phyloP scores from a whole-genome alignment of 2,888 invertebrate species.

The Caprella mutica region DNA sequence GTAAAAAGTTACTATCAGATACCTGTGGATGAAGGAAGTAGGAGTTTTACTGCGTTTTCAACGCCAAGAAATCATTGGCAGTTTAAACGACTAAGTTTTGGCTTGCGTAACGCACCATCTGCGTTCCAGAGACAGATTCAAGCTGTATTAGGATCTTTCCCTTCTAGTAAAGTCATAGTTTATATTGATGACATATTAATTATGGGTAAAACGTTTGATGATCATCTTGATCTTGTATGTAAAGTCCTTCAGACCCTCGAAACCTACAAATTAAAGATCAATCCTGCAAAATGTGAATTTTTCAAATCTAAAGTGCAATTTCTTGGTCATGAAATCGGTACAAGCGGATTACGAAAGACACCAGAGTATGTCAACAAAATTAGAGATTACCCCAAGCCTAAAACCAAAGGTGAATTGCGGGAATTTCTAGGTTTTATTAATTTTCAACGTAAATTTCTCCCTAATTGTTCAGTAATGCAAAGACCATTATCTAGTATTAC shows the following conservation, averaged over 20 bases:
- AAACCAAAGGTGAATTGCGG: neutral
- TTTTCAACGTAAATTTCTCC: neutral
- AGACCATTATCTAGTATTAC: neutral
- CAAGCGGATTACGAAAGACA: neutral
- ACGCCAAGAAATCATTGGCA: constrained; percentile 1
- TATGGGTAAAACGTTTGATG: neutral
- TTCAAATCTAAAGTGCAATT: neutral
- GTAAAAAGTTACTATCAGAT: constrained; percentile 1
- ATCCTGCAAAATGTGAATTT: constrained; percentile 2
- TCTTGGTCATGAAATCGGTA: neutral
- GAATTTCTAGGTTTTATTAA: neutral
- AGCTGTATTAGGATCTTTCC: neutral
- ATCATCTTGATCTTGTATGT: neutral
- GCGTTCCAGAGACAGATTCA: constrained; percentile 4
- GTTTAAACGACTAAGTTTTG: constrained; percentile 4
- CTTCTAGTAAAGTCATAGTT: neutral
- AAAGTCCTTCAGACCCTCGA: neutral
- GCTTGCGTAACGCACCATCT: neutral
- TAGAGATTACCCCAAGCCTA: neutral
- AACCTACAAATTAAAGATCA: neutral
- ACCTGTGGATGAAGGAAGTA: neutral
- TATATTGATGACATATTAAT: constrained; percentile 3
- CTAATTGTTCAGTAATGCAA: neutral
- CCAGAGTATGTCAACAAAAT: neutral
- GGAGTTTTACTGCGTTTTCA: neutral